These are phyloP conservation scores for Catharus fuscescens DNA, from an alignment of 2,113 vertebrate genomes.

Conservation along the genomic window DNA sequence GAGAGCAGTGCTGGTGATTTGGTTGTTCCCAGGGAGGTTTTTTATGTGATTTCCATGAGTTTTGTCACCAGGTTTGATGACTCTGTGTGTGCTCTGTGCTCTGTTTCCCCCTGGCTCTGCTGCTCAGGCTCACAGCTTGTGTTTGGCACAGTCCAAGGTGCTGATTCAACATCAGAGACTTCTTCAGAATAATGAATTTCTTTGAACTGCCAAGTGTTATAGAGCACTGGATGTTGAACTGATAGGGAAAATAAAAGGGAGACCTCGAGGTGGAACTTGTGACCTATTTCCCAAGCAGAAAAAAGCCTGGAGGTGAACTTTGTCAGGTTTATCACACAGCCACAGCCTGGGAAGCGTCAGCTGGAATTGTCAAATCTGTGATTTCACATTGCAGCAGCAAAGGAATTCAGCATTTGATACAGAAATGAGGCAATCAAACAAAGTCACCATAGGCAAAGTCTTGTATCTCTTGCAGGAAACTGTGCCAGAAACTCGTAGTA, in stretches of 20 bases:
- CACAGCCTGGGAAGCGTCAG: background rate
- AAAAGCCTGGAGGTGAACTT: background rate
- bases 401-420: background rate
- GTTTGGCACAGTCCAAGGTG: slow-evolving; percentile 16
- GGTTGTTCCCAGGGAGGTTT: background rate
- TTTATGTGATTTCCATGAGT: background rate
- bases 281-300: slow-evolving; percentile 20
- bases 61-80: background rate
- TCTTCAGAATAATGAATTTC: background rate
- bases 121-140: background rate
- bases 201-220: slow-evolving; percentile 26
- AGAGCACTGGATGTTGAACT: background rate
- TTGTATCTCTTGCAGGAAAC: background rate
- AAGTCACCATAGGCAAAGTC: background rate
- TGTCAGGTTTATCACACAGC: background rate
- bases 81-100: background rate
- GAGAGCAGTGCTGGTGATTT: background rate
- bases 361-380: background rate
- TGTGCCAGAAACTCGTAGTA: background rate
- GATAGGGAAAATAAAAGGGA: slow-evolving; percentile 40
- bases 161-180: slow-evolving; percentile 37
- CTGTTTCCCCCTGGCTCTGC: background rate
- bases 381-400: background rate
- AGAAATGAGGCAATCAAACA: background rate
- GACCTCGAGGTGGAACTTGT: background rate